Percentiles rank a stretch among this genome's conserved stretches.
These are phyloP conservation scores for Huso huso DNA, from an alignment of 2,797 vertebrate species.

Conservation along the genomic window DNA sequence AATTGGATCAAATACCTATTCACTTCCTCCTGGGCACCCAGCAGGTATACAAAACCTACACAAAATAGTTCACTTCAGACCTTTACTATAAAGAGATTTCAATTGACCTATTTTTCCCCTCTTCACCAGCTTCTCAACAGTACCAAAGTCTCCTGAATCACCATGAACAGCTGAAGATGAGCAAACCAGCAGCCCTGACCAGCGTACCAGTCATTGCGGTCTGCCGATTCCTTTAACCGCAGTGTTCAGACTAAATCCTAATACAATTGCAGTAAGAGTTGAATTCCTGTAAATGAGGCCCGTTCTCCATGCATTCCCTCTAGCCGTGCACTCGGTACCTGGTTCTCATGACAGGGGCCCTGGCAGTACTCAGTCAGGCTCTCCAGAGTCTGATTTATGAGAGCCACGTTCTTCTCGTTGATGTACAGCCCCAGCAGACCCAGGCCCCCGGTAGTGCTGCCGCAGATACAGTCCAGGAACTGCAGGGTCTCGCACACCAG, in stretches of 20 bases:
- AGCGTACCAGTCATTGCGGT: no score
- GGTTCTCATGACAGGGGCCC: constrained; percentile 96
- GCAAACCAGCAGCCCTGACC: no score
- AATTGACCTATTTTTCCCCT: no score
- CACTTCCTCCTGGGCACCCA: no score
- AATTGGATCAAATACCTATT: no score
- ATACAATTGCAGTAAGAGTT: background rate
- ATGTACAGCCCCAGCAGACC: constrained; percentile 94
- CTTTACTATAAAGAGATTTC: no score
- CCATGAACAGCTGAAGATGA: no score
- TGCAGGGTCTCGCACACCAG: constrained; percentile 95
- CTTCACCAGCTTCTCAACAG: no score
- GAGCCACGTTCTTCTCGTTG: constrained; percentile 90
- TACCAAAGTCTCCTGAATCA: no score
- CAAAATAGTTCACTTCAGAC: no score
- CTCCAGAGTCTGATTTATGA: constrained; percentile 95
- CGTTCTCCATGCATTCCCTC: background rate
- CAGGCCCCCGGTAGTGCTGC: constrained; percentile 91
- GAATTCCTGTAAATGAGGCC: background rate
- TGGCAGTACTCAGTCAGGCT: constrained; percentile 96
- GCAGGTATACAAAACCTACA: no score
- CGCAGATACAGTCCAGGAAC: constrained; percentile 96
- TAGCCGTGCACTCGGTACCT: constrained; percentile 56
- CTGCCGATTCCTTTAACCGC: background rate
- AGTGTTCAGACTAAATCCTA: background rate